Evolutionary conservation across 2,113 vertebrate genomes (phyloP).

Genomic region (Blennius ocellaris): DNA sequence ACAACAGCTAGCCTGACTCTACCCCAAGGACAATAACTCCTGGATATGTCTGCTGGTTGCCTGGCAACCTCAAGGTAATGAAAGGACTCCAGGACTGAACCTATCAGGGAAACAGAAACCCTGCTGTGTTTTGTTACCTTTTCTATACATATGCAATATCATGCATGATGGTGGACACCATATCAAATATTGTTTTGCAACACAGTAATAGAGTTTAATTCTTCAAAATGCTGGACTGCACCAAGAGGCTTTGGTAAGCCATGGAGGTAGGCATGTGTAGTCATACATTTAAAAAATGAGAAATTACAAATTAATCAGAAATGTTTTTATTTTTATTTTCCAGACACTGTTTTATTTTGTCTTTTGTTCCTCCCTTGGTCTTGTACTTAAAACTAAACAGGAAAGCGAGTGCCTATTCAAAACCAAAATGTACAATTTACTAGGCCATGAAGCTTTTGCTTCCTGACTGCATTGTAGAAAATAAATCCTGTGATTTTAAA

Average conservation of each 20-base stretch:
- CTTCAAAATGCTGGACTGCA: not conserved
- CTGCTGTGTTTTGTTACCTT: not conserved
- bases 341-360: not conserved
- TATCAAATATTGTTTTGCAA: too few relatives aligned
- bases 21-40: not conserved
- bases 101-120: not conserved
- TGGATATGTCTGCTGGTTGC: not conserved
- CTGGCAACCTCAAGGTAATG: not conserved
- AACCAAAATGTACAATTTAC: too few relatives aligned
- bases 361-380: not conserved
- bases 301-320: not conserved
- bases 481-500: conserved; percentile 44
- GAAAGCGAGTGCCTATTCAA: not conserved
- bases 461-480: conserved; percentile 47
- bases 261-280: not conserved
- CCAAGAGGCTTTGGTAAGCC: not conserved
- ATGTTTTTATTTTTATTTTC: too few relatives aligned
- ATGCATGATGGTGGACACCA: too few relatives aligned
- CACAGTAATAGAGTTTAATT: too few relatives aligned
- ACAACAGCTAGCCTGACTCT: not conserved
- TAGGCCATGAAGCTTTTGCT: not conserved
- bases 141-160: not conserved
- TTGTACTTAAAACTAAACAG: conserved; percentile 2
- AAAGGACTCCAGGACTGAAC: not conserved
- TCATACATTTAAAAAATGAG: not conserved